phyloP scores from a whole-genome alignment of 2,888 invertebrate genomes.

The Tinea pellionella region DNA sequence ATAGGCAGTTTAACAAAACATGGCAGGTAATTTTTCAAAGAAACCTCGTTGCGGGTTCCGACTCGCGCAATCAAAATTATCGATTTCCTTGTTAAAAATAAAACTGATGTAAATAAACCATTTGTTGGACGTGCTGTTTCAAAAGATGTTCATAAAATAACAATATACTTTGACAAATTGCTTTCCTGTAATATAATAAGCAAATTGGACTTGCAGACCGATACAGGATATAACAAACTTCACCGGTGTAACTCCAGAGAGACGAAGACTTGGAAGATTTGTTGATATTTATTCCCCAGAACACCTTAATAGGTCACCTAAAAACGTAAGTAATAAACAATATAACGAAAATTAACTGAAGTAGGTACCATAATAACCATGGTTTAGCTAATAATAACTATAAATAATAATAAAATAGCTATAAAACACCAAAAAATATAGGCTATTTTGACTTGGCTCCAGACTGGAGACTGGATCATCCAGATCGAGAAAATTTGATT shows the following conservation, averaged over 20 bases:
- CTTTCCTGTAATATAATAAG: background rate
- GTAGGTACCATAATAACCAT: no score
- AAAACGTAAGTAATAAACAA: constrained; percentile 54
- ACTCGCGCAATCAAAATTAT: constrained; percentile 63
- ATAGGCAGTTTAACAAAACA: background rate
- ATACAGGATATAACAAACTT: constrained; percentile 29
- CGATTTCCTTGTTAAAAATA: constrained; percentile 65
- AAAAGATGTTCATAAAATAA: background rate
- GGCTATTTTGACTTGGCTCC: no score
- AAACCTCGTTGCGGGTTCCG: constrained; percentile 32
- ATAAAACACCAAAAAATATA: no score
- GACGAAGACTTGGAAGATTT: constrained; percentile 52
- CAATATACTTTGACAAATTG: background rate
- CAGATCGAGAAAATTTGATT: no score
- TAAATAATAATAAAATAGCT: no score
- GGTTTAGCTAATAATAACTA: no score
- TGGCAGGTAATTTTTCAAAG: background rate
- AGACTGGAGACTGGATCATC: no score
- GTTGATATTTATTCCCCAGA: constrained; percentile 59
- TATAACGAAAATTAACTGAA: no score
- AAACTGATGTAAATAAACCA: constrained; percentile 58
- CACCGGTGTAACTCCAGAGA: constrained; percentile 40
- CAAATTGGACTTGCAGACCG: constrained; percentile 22
- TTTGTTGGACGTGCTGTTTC: background rate
- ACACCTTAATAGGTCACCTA: constrained; percentile 59